Evolutionary conservation across 2,797 vertebrate species (phyloP), one percentile per base, ranked within the genome.

Genomic region (Peromyscus attwateri): DNA sequence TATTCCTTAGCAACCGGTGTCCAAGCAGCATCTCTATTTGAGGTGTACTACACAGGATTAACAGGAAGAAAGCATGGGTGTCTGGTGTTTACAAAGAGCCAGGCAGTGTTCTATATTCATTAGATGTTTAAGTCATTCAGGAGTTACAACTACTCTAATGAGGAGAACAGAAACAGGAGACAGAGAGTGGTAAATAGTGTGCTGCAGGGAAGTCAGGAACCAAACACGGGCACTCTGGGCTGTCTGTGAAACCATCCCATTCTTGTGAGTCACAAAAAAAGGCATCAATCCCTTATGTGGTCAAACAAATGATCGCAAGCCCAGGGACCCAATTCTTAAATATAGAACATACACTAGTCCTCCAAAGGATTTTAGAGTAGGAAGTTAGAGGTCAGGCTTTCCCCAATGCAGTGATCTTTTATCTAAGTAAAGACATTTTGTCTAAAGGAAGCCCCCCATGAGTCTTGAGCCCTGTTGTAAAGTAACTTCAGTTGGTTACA

Each of bases 351-450:
- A 64, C 13, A 49, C 71, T 75, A 57, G 68, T 19, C 68, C 46
- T 94, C 52, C 43, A 91, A 95, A 91, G 37, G 81, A 80, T n/a
- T 75, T 11, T 43, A 68, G 84, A 80, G 7, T 77, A 49, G 27
- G 87, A 62, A 29, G 31, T 73, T 85, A 91, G 80, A 95, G 81
- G 76, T 82, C 71, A 85, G 71, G 31, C n/a, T 88, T 87, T 88
- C 82, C 70, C 81, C 92, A 93, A 87, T 25, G 83, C 43, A 92
- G 66, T 19, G 29, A 62, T 49, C 57, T 77, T 77, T 49, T 64
- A 49, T 77, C 73, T 89, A 85, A 92, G 31, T 34, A 83, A 93
- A 97, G 49, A 8, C 29, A 70, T 73, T 84, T 93, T 40, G 6
- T 81, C 73, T 80, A 81, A 94, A 77, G 37, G 92, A 94, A 91